Base-by-base conservation (phyloP, 2,888 invertebrate genomes). In the Congeria kusceri region DNA sequence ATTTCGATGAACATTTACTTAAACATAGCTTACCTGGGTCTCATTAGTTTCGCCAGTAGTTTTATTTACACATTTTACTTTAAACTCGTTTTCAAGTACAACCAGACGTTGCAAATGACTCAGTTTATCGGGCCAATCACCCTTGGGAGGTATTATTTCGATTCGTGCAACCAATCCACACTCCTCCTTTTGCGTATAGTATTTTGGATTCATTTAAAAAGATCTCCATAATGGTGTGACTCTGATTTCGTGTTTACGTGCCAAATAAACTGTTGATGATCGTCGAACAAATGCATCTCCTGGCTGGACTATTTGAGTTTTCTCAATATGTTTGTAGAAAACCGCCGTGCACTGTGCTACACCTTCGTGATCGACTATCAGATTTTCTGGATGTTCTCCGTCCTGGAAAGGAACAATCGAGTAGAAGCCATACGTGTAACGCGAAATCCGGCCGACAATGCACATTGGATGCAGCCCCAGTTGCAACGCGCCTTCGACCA, bases 1-100 rank as follows among this genome's bases (percentile, higher is more conserved):
- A n/a, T n/a, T n/a, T n/a, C n/a, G n/a, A n/a, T n/a, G n/a, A n/a
- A n/a, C n/a, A n/a, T n/a, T n/a, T n/a, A n/a, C n/a, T n/a, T n/a
- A 39, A 39, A 15, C 39, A 39, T 39, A 39, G 9, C 15, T 11
- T 39, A 53, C 53, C 9, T 53, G 9, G 23, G 18, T 18, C 13
- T 53, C 25, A 25, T 53, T n/a, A 15, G 13, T 25, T 53, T 5
- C 1, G 1, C 25, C 25, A 15, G 53, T 53, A 11, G 13, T 25
- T 25, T 25, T 9, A 53, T 53, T 53, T 7, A 53, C 18, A 53
- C 13, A 53, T 25, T 53, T 18, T 2, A 53, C 1, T 20, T 23
- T 20, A 53, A 53, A 53, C 53, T 53, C 53, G 53, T 53, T 53
- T 53, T 18, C 53, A 20, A 20, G 20, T 23, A 53, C 53, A 25